Evolutionary conservation across 1,140 invertebrate species (phyloP), one percentile per base, ranked within the genome.

Genomic region (Neodiprion fabricii): DNA sequence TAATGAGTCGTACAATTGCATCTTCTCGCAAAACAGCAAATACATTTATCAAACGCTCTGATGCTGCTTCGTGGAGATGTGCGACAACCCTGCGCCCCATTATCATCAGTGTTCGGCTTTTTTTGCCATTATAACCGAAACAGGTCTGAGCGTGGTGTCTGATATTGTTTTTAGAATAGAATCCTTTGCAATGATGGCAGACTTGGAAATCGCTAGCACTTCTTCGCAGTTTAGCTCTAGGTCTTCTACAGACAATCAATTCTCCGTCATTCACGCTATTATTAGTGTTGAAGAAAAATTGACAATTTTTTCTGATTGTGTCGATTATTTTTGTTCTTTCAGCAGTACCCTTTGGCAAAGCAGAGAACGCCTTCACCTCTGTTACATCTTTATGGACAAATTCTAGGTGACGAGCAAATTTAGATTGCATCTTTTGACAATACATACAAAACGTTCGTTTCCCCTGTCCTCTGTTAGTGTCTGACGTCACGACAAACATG

Each of bases 381-480:
- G 74, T 49, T 77, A 78, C 72, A 61, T 77, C 61, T 66, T 70
- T 28, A 72, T 80, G 78, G 9, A 75, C 48, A n/a, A 10, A 68
- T 48, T 77, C 67, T 53, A 79, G 66, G 68, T 81, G 80, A 10
- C 79, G 71, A 21, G 53, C 69, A 14, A 81, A 48, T 66, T 80
- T 79, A 0, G 67, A 49, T 67, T 75, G 53, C 2, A 79, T 61
- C 75, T 73, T 79, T 47, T 79, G 72, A 61, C 79, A 80, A 72
- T 75, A 81, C 0, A 76, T 47, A 50, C 80, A 80, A 69, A 77
- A 79, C 70, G 79, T 17, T 77, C 77, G 75, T 72, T 80, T 81
- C 3, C 53, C 47, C 21, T 47, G 53, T 61, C 53, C n/a, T 11
- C n/a, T 17, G n/a, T 71, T 73, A 21, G 68, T 9, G 11, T 67